Percentiles rank a stretch among this genome's conserved stretches.
Evolutionary conservation across 1,140 invertebrate species (phyloP).

Genomic region (Solenopsis invicta): DNA sequence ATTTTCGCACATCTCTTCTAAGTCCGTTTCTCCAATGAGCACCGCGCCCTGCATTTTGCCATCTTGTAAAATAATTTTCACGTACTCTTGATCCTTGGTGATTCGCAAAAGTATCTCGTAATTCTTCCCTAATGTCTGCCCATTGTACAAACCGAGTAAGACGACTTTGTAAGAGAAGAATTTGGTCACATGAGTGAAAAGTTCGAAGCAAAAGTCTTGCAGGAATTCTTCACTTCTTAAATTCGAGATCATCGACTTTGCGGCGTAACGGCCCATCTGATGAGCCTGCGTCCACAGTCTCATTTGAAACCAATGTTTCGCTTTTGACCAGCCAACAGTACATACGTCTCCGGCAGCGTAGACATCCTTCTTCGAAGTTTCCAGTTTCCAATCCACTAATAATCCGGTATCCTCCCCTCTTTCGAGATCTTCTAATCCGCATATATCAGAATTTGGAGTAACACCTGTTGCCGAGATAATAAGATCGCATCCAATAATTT

Average conservation of each 20-base stretch:
- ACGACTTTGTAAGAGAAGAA: constrained; percentile 98
- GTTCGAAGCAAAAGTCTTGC: constrained; percentile 98
- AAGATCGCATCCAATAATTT: constrained; percentile 94
- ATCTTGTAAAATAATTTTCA: constrained; percentile 96
- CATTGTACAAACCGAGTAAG: constrained; percentile 97
- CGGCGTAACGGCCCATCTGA: constrained; percentile 98
- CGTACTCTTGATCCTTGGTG: constrained; percentile 94
- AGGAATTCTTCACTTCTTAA: constrained; percentile 89
- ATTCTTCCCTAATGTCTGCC: constrained; percentile 93
- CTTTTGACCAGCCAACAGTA: constrained; percentile 91
- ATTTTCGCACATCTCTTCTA: constrained; percentile 99
- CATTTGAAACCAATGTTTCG: constrained; percentile 98
- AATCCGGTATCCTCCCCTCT: constrained; percentile 92
- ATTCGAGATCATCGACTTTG: constrained; percentile 94
- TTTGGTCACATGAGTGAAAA: constrained; percentile 98
- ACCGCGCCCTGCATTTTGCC: constrained; percentile 96
- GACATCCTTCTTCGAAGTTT: constrained; percentile 92
- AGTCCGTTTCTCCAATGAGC: constrained; percentile 98
- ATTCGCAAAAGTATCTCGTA: constrained; percentile 96
- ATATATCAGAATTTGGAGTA: constrained; percentile 89
- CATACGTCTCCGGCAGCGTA: constrained; percentile 99
- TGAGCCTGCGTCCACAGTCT: constrained; percentile 98
- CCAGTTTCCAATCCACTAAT: constrained; percentile 94
- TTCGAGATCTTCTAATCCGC: constrained; percentile 87
- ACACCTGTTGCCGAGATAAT: constrained; percentile 98